Evolutionary conservation across 2,888 invertebrate species (phyloP).

Genomic region (Caenorhabditis japonica): DNA sequence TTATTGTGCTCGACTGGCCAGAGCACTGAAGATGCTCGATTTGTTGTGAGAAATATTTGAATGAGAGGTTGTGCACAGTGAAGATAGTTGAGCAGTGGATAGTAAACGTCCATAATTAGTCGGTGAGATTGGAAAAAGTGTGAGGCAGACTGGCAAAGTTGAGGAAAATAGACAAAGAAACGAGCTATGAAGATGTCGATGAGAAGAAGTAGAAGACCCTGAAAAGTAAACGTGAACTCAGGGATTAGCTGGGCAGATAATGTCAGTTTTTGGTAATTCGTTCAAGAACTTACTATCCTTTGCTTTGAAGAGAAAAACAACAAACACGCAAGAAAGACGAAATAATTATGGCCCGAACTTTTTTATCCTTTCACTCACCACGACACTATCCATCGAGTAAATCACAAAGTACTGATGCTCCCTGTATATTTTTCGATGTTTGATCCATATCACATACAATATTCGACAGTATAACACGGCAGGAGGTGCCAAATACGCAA

Average conservation of each 20-base stretch:
- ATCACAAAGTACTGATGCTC: conserved; percentile 39
- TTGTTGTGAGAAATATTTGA: conserved; percentile 37
- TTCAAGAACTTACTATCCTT: too few species aligned
- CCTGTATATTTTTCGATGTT: conserved; percentile 16
- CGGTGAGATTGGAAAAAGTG: conserved; percentile 16
- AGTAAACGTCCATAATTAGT: conserved; percentile 28
- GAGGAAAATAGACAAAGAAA: conserved; percentile 37
- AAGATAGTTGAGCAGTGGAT: conserved; percentile 37
- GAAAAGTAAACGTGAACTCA: too few species aligned
- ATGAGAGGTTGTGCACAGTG: conserved; percentile 30
- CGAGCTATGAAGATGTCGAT: conserved; percentile 36
- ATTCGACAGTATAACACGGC: conserved; percentile 20
- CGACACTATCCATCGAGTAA: conserved; percentile 27
- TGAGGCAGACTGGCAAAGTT: conserved; percentile 14
- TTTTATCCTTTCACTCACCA: too few species aligned
- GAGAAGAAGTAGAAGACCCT: conserved; percentile 24
- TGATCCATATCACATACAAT: conserved; percentile 31
- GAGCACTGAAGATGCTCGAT: conserved; percentile 36
- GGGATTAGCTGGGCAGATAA: too few species aligned
- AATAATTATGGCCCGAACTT: too few species aligned
- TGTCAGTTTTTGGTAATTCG: too few species aligned
- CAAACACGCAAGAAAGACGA: too few species aligned
- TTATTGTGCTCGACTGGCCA: conserved; percentile 25
- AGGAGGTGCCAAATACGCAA: conserved; percentile 19
- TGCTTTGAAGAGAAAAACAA: too few species aligned